Base-by-base conservation (phyloP, 1,140 invertebrate species). In the Drosophila lini region DNA sequence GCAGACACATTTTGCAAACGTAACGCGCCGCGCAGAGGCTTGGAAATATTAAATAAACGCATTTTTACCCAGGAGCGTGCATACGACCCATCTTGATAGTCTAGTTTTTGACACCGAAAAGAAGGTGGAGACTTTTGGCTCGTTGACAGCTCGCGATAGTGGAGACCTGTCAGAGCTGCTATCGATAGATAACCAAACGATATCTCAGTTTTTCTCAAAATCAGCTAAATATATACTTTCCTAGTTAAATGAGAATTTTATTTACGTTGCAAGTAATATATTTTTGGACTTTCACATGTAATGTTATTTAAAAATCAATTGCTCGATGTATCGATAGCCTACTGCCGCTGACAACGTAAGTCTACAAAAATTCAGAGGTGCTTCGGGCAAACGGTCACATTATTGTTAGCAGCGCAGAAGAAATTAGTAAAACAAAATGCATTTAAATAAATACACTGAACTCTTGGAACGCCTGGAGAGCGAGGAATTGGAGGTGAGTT, bases 11-110 rank as follows among this genome's bases (percentile, higher is more conserved):
- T 61, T 83, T 77, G 47, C 83, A 63, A 57, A 42, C 38, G 74
- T 61, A 47, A n/a, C 32, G 32, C 47, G 41, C 28, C 31, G 40
- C 44, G 28, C 40, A 40, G 31, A 5, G 40, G 73, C 52, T 28
- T 16, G 25, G 1, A 76, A 68, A 67, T 45, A 61, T 60, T 60
- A 60, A 40, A 59, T 76, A 90, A 63, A 47, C 34, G 48, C 65
- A 68, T 63, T 74, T 80, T 79, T 90, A 89, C 85, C 84, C 84
- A 90, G 85, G 84, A 90, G 84, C 85, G 84, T 89, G 84, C 84
- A 89, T 89, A 79, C 85, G 84, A 89, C 84, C 85, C 84, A 90
- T 90, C 80, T 84, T 90, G 84, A 84, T 85, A 85, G 78, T 78
- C 65, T 89, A 88, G 65, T 84, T 83, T 89, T 88, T 88, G 73